phyloP scores from a whole-genome alignment of 2,797 vertebrate species.

The Iguana delicatissima region DNA sequence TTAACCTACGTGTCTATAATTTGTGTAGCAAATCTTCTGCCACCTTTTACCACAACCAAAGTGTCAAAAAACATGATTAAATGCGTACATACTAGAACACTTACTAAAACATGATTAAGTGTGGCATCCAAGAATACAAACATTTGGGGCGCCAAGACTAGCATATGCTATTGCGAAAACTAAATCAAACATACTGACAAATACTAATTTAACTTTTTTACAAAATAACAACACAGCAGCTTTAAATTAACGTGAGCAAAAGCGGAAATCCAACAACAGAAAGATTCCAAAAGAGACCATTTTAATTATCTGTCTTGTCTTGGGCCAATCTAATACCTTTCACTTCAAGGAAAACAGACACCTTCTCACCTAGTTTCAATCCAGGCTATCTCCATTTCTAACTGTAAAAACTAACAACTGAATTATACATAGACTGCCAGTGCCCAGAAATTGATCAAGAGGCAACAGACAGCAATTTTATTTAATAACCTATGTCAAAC shows the following conservation, averaged over 20 bases:
- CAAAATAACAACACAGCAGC: neutral
- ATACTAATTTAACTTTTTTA: neutral
- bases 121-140: neutral
- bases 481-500: neutral
- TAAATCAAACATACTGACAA: neutral
- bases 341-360: neutral
- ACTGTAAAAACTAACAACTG: neutral
- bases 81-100: neutral
- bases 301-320: constrained; percentile 15
- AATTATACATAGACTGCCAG: neutral
- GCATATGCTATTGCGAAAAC: neutral
- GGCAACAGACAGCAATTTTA: neutral
- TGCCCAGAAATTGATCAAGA: neutral
- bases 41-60: neutral
- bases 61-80: neutral
- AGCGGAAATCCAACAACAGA: neutral
- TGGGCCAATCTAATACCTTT: neutral
- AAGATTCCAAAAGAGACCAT: neutral
- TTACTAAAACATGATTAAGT: neutral
- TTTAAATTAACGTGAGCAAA: neutral
- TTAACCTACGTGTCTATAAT: neutral
- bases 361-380: constrained; percentile 7
- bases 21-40: neutral
- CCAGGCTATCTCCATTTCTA: neutral
- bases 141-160: neutral